phyloP scores from a whole-genome alignment of 2,888 invertebrate genomes.

The Drosophila helvetica region DNA sequence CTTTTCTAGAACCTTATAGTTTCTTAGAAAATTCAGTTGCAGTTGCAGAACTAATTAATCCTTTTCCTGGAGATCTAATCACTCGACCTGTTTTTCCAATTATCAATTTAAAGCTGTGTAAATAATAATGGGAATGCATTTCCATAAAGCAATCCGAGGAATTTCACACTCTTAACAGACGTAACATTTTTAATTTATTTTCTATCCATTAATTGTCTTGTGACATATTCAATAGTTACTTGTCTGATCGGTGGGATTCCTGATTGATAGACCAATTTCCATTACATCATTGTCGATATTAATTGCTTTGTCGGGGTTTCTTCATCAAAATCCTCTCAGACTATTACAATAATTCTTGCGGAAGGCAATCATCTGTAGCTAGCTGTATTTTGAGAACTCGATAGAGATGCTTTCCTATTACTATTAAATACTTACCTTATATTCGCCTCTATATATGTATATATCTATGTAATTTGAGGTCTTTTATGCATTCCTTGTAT shows the following conservation, averaged over 20 bases:
- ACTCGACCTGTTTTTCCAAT: background rate
- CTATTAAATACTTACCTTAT: no score
- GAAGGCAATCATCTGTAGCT: no score
- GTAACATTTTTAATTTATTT: conserved; percentile 9
- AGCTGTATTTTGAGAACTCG: no score
- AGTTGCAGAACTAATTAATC: background rate
- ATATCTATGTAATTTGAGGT: background rate
- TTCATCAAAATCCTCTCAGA: background rate
- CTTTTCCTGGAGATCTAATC: background rate
- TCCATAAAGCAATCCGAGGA: conserved; percentile 2
- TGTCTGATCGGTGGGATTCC: background rate
- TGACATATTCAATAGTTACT: background rate
- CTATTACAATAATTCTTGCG: background rate
- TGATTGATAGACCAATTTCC: conserved; percentile 19
- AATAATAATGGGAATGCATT: background rate
- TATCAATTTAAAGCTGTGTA: background rate
- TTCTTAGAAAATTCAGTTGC: background rate
- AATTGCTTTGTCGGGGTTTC: background rate
- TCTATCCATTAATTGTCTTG: background rate
- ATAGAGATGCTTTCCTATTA: no score
- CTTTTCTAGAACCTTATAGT: no score
- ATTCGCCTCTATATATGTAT: no score
- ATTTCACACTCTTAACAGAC: background rate
- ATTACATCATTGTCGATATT: background rate
- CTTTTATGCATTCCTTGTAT: background rate